Evolutionary conservation across 1,140 invertebrate genomes (phyloP), one percentile per base, ranked within the genome.

Genomic region (Chymomyza costata): DNA sequence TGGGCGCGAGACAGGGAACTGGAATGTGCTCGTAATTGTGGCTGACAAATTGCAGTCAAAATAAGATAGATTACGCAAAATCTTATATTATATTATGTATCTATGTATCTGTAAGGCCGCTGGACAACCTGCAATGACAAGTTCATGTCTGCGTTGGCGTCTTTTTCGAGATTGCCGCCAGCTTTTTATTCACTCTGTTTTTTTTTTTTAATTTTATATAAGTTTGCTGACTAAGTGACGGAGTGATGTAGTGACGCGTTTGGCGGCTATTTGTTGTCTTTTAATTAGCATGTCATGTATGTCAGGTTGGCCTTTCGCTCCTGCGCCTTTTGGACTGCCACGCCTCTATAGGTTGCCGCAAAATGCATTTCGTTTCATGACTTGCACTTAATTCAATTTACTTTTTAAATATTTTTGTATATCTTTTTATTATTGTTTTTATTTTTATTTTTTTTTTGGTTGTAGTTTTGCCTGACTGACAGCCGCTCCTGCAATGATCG

Each of bases 241-340:
- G n/a, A n/a, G 25, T 10, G 25, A 10, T 28, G 5, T 28, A 10
- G 25, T 10, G 5, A 28, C 25, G 25, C 25, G 5, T 28, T 38
- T 43, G 61, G 51, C 73, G 68, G 74, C 52, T 65, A 55, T 56
- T 62, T 73, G 67, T 66, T 63, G 73, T 80, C 73, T 80, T 80
- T 80, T 80, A 80, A 80, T 80, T 80, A 80, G 74, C 73, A 80
- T 80, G 73, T 80, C 73, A 80, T 80, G 67, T 80, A 60, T 59
- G 60, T 58, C 65, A 62, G 59, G 53, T 32, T 53, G 49, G 49
- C 70, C 5, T 2, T 10, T 51, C 46, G 39, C 38, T 38, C 25
- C 35, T 39, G 39, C 41, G 40, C 39, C 39, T 55, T 43, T 34
- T 34, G 31, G 54, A 58, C 17, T 32, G 68, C 53, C 55, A 80